Percentiles rank a stretch among this genome's conserved stretches.
These are phyloP conservation scores for Dipus sagitta DNA, from an alignment of 2,797 vertebrate genomes.

Conservation along the genomic window DNA sequence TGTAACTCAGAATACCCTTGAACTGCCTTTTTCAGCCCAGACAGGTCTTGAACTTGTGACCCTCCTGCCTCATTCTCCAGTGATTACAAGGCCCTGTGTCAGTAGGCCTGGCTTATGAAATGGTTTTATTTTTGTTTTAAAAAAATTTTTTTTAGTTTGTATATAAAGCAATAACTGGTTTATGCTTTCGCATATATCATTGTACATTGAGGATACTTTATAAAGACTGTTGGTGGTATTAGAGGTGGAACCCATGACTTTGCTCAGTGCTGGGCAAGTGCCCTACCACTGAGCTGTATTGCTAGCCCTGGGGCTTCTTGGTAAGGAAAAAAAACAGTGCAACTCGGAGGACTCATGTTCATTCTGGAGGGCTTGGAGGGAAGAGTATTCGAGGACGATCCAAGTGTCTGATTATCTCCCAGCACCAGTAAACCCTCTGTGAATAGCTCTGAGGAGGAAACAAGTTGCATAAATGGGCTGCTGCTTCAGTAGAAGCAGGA, in stretches of 20 bases:
- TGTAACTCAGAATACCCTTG: background rate
- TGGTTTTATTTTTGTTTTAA: background rate
- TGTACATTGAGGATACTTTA: background rate
- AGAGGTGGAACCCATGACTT: background rate
- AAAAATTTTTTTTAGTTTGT: background rate
- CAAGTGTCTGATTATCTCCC: slow-evolving; percentile 44
- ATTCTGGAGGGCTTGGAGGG: background rate
- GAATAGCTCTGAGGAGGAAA: slow-evolving; percentile 1
- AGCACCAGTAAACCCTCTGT: slow-evolving; percentile 35
- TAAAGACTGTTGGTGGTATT: background rate
- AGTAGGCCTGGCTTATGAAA: background rate
- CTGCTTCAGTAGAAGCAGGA: slow-evolving; percentile 23
- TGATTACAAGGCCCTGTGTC: no score
- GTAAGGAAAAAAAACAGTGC: slow-evolving; percentile 13
- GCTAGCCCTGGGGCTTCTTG: background rate
- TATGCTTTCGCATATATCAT: background rate
- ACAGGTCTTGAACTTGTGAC: background rate
- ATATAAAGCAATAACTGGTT: background rate
- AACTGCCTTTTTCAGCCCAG: background rate
- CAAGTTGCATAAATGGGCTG: background rate
- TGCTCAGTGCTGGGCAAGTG: background rate
- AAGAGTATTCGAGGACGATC: background rate
- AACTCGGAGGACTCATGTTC: slow-evolving; percentile 26
- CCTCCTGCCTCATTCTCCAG: no score
- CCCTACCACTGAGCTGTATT: background rate